phyloP scores from a whole-genome alignment of 2,888 invertebrate species.

The Deilephila elpenor region DNA sequence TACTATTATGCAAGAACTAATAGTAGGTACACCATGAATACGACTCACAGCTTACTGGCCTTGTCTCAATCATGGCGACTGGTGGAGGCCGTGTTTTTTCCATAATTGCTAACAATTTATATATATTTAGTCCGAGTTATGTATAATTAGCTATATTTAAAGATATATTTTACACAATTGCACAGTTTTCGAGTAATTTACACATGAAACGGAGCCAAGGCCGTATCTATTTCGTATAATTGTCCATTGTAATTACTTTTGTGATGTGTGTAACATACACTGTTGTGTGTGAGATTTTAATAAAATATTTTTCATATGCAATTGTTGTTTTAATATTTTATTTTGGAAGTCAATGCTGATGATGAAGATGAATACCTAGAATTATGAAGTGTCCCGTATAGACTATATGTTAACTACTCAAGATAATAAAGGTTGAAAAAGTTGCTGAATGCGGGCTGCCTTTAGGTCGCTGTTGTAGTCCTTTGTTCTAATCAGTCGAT shows the following conservation, averaged over 20 bases:
- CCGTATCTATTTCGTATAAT: neutral
- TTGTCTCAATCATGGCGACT: neutral
- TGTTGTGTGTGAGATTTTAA: neutral
- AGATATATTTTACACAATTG: neutral
- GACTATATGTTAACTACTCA: too few species aligned
- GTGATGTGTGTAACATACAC: neutral
- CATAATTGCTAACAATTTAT: slow-evolving; percentile 7
- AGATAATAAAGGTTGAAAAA: too few species aligned
- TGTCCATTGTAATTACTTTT: neutral
- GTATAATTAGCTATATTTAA: slow-evolving; percentile 1
- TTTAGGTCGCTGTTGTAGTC: too few species aligned
- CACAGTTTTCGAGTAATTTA: slow-evolving; percentile 18
- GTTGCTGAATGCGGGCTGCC: too few species aligned
- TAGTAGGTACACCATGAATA: too few species aligned
- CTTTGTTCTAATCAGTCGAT: too few species aligned
- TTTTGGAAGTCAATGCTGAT: too few species aligned
- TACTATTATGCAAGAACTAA: too few species aligned
- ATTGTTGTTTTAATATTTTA: neutral
- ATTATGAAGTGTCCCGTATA: too few species aligned
- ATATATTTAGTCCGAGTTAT: neutral
- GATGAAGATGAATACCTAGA: too few species aligned
- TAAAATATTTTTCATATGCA: neutral
- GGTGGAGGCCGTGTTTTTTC: neutral
- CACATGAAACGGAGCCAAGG: slow-evolving; percentile 6
- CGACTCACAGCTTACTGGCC: neutral